Evolutionary conservation across 2,797 vertebrate species (phyloP).

Genomic region (Coracias cyanogaster): DNA sequence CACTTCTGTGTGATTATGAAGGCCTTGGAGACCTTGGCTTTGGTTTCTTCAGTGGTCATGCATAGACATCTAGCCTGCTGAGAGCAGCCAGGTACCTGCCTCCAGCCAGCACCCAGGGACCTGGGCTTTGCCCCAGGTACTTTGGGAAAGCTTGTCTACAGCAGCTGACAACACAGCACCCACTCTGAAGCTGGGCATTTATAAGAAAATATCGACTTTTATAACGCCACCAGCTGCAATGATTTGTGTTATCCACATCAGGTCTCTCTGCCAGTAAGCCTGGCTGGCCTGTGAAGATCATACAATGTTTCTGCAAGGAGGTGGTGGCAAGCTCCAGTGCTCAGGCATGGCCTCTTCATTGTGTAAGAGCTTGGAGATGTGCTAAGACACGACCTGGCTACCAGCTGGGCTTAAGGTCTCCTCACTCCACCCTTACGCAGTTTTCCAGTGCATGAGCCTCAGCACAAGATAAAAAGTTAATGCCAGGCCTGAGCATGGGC

Average conservation of each 20-base stretch:
- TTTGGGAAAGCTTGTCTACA: background rate
- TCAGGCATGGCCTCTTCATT: too few relatives aligned
- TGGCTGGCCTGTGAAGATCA: background rate
- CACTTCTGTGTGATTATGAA: background rate
- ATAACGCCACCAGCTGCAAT: background rate
- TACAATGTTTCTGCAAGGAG: background rate
- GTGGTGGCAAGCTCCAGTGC: background rate
- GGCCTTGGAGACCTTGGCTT: background rate
- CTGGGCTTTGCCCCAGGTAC: background rate
- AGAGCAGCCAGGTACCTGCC: background rate
- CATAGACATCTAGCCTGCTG: background rate
- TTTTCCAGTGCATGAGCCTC: background rate
- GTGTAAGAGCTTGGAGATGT: background rate
- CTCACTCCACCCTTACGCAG: too few relatives aligned
- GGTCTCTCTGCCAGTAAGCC: background rate
- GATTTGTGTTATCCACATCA: background rate
- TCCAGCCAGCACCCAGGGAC: background rate
- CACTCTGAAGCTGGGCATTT: background rate
- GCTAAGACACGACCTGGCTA: background rate
- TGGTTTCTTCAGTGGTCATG: background rate
- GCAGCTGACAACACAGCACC: background rate
- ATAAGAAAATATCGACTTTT: background rate
- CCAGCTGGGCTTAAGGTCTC: background rate
- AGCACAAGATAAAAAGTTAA: background rate
- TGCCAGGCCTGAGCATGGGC: background rate